A percentile compares a stretch with the other conserved stretches of the same genome.
These are phyloP conservation scores for Eurois occulta DNA, from an alignment of 2,888 invertebrate genomes.

Conservation along the genomic window DNA sequence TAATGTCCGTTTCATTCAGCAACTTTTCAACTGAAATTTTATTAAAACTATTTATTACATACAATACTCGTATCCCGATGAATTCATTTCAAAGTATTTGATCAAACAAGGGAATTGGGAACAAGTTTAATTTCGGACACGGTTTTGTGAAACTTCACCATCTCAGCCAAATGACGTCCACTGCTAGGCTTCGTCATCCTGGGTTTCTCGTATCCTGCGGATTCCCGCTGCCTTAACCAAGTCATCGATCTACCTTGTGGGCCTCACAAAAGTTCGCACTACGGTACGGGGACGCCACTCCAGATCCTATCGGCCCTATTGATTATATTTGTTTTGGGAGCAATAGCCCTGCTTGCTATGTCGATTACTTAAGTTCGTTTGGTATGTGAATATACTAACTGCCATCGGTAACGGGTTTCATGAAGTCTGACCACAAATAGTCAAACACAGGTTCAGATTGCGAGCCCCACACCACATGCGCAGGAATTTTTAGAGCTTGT, in stretches of 20 bases:
- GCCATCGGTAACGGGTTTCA: slow-evolving; percentile 94
- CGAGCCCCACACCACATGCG: slow-evolving; percentile 92
- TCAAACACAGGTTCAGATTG: slow-evolving; percentile 91
- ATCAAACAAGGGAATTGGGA: not conserved
- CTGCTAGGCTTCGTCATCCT: not conserved
- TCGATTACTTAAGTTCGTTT: not conserved
- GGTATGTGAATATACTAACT: slow-evolving; percentile 73
- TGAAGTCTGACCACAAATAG: slow-evolving; percentile 92
- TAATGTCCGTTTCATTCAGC: slow-evolving; percentile 92
- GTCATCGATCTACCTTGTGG: not conserved
- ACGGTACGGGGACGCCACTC: not conserved
- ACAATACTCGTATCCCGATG: slow-evolving; percentile 16
- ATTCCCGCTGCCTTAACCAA: not conserved
- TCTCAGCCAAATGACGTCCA: not conserved
- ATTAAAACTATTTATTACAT: slow-evolving; percentile 46
- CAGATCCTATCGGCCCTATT: not conserved
- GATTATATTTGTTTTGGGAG: not conserved
- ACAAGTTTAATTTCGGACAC: slow-evolving; percentile 1
- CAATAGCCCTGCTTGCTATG: not conserved
- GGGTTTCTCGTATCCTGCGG: not conserved
- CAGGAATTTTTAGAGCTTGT: slow-evolving; percentile 91
- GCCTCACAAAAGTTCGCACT: not conserved
- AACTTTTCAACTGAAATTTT: slow-evolving; percentile 91
- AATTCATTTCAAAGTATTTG: slow-evolving; percentile 27
- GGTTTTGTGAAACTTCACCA: not conserved